These are phyloP conservation scores for Lampris incognitus DNA, from an alignment of 2,113 vertebrate species.

Conservation along the genomic window DNA sequence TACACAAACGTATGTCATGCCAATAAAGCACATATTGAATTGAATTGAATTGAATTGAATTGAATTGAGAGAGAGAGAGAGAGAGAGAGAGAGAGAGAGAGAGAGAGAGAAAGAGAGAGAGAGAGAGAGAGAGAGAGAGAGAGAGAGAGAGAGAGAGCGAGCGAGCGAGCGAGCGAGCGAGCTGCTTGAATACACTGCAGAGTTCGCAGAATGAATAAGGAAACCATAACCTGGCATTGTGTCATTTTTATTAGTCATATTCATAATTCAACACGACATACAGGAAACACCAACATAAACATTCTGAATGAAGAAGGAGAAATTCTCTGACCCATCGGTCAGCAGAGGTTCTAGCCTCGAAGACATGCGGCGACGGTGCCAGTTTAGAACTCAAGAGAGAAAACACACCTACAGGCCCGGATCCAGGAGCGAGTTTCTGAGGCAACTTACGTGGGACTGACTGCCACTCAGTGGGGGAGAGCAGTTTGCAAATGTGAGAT, in stretches of 20 bases:
- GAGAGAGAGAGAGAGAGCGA: no score
- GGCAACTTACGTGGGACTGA: conserved; percentile 24
- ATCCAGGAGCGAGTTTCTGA: conserved; percentile 40
- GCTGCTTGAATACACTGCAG: neutral
- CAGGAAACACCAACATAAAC: conserved; percentile 81
- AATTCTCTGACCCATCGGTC: conserved; percentile 63
- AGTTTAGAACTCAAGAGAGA: conserved; percentile 54
- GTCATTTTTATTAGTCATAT: conserved; percentile 74
- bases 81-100: no score
- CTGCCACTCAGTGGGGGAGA: conserved; percentile 3
- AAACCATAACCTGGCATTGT: conserved; percentile 30
- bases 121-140: no score
- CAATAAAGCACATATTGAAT: no score
- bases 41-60: no score
- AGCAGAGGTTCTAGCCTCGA: conserved; percentile 56
- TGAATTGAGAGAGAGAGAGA: no score
- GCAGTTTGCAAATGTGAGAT: neutral
- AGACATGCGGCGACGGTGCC: conserved; percentile 72
- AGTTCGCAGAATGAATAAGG: conserved; percentile 26
- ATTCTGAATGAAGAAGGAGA: conserved; percentile 78
- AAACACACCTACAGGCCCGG: conserved; percentile 46
- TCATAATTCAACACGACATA: conserved; percentile 82
- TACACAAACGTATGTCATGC: no score
- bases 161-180: no score
- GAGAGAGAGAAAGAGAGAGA: no score